A percentile compares a stretch with the other conserved stretches of the same genome.
These are phyloP conservation scores for Drosophila nigricruria DNA, from an alignment of 2,888 invertebrate species.

Conservation along the genomic window DNA sequence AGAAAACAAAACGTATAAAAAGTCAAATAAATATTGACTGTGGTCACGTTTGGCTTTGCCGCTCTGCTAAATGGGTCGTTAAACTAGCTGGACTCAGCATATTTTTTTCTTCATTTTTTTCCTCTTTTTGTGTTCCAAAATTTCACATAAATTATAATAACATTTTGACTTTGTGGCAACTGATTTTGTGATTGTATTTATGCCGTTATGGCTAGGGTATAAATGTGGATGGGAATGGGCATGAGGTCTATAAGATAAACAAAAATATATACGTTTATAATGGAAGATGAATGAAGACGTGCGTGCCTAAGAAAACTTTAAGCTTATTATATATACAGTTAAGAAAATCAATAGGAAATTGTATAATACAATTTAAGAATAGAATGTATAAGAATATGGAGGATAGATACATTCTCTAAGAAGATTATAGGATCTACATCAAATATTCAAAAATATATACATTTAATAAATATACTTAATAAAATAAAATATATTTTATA, in stretches of 20 bases:
- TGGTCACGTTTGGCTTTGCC: constrained; percentile 66
- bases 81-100: constrained; percentile 47
- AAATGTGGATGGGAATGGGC: background rate
- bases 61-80: constrained; percentile 66
- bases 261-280: background rate
- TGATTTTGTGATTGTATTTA: constrained; percentile 20
- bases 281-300: background rate
- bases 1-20: constrained; percentile 9
- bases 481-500: background rate
- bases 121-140: constrained; percentile 27
- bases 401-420: background rate
- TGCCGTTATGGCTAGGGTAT: constrained; percentile 19
- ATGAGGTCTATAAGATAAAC: background rate
- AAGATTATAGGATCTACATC: background rate
- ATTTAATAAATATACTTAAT: background rate
- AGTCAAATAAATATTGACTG: constrained; percentile 56
- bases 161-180: constrained; percentile 41
- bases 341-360: background rate
- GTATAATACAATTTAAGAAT: background rate
- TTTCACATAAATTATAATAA: constrained; percentile 66
- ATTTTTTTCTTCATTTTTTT: constrained; percentile 25
- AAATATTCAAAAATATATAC: too few species aligned
- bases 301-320: background rate
- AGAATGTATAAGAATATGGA: background rate
- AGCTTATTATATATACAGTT: background rate